A percentile compares a stretch with the other conserved stretches of the same genome.
Evolutionary conservation across 2,888 invertebrate genomes (phyloP).

Genomic region (Acanthosoma haemorrhoidale): DNA sequence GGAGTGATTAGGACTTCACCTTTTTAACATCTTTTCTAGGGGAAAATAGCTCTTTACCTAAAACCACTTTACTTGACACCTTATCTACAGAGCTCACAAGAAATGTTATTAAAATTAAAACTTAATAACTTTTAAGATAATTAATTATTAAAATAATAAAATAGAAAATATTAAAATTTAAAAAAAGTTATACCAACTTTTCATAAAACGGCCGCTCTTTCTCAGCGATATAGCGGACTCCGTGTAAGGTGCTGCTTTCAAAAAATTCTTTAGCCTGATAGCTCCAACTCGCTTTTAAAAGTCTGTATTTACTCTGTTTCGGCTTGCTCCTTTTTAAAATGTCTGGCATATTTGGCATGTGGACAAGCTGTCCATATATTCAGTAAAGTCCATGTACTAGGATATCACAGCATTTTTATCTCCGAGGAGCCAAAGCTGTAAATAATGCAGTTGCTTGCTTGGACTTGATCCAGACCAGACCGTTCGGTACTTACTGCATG

Average conservation of each 20-base stretch:
- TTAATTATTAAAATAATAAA: background rate
- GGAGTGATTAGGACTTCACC: too few relatives aligned
- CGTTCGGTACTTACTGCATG: too few relatives aligned
- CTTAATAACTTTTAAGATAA: too few relatives aligned
- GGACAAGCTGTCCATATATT: too few relatives aligned
- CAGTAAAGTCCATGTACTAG: too few relatives aligned
- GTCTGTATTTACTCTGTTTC: constrained; percentile 30
- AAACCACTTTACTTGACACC: too few relatives aligned
- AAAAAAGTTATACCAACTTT: constrained; percentile 53
- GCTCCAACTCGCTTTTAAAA: constrained; percentile 58
- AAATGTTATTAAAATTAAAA: too few relatives aligned
- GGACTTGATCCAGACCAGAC: background rate
- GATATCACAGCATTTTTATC: too few relatives aligned
- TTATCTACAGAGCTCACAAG: too few relatives aligned
- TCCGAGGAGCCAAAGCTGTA: too few relatives aligned
- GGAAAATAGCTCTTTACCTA: too few relatives aligned
- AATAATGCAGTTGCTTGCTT: background rate
- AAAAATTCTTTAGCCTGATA: constrained; percentile 70
- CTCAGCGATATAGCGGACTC: constrained; percentile 73
- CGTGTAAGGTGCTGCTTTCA: constrained; percentile 70
- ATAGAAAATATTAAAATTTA: background rate
- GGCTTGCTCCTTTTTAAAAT: background rate
- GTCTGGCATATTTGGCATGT: constrained; percentile 1
- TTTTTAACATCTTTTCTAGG: too few relatives aligned
- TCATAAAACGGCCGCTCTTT: constrained; percentile 68